A percentile compares a stretch with the other conserved stretches of the same genome.
phyloP scores from a whole-genome alignment of 1,140 invertebrate genomes.

The Calephelis virginiensis region DNA sequence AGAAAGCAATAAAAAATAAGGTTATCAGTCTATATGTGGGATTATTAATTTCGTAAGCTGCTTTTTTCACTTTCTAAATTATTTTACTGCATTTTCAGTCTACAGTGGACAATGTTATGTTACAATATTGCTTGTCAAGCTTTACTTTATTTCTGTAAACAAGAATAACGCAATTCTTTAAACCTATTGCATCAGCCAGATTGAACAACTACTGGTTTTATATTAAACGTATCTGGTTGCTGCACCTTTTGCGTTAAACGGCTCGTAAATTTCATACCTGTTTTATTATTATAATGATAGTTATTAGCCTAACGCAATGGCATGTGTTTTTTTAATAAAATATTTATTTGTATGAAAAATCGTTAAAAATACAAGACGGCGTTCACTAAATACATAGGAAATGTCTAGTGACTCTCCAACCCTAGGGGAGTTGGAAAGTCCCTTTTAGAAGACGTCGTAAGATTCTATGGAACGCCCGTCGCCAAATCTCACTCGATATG shows the following conservation, averaged over 20 bases:
- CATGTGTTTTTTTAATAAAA: too few species aligned
- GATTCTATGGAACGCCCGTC: too few species aligned
- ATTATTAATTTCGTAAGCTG: background rate
- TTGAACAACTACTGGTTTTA: conserved; percentile 50
- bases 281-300: background rate
- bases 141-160: conserved; percentile 36
- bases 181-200: conserved; percentile 67
- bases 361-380: too few species aligned
- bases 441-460: too few species aligned
- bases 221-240: conserved; percentile 35
- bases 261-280: conserved; percentile 13
- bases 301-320: background rate
- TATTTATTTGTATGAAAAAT: too few species aligned
- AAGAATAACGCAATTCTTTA: conserved; percentile 53
- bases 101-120: conserved; percentile 11
- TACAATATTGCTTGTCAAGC: conserved; percentile 15
- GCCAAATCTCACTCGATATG: too few species aligned
- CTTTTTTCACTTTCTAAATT: conserved; percentile 12
- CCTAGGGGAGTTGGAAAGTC: too few species aligned
- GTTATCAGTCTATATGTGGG: background rate
- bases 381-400: too few species aligned
- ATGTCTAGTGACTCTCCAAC: too few species aligned
- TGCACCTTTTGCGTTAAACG: conserved; percentile 23
- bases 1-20: background rate
- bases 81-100: conserved; percentile 18